Percentiles rank a stretch among this genome's conserved stretches.
Evolutionary conservation across 2,113 vertebrate genomes (phyloP).

Genomic region (Lamprotornis superbus): DNA sequence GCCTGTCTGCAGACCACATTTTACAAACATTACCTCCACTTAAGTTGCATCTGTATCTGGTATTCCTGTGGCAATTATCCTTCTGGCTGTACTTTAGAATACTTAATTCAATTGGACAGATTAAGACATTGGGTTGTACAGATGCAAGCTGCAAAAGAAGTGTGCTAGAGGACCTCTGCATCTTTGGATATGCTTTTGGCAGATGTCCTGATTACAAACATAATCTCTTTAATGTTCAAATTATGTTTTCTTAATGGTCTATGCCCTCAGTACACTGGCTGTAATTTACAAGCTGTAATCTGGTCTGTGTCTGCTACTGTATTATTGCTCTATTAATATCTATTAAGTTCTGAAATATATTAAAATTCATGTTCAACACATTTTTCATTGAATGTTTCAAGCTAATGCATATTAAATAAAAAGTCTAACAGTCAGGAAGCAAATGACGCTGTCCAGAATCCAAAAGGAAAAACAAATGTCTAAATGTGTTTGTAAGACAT

Average conservation of each 20-base stretch:
- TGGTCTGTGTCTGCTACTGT: slow-evolving; percentile 1
- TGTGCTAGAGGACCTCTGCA: background rate
- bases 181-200: background rate
- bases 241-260: slow-evolving; percentile 41
- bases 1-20: background rate
- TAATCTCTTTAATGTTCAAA: slow-evolving; percentile 26
- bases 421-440: background rate
- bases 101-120: background rate
- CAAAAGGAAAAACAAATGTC: background rate
- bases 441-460: background rate
- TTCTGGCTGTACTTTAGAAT: background rate
- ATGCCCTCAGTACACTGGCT: background rate
- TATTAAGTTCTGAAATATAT: slow-evolving; percentile 45
- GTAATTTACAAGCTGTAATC: slow-evolving; percentile 40
- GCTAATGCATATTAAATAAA: slow-evolving; percentile 24
- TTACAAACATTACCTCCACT: background rate
- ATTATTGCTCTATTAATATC: slow-evolving; percentile 55
- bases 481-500: background rate
- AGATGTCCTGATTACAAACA: slow-evolving; percentile 31
- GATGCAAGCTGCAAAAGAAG: background rate
- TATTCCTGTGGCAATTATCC: background rate
- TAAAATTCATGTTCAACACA: background rate
- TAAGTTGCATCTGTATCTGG: background rate
- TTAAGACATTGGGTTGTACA: background rate
- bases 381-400: slow-evolving; percentile 15